Percentiles rank a stretch among this genome's conserved stretches.
Evolutionary conservation across 2,888 invertebrate species (phyloP).

Genomic region (Trachelus troglodyta): DNA sequence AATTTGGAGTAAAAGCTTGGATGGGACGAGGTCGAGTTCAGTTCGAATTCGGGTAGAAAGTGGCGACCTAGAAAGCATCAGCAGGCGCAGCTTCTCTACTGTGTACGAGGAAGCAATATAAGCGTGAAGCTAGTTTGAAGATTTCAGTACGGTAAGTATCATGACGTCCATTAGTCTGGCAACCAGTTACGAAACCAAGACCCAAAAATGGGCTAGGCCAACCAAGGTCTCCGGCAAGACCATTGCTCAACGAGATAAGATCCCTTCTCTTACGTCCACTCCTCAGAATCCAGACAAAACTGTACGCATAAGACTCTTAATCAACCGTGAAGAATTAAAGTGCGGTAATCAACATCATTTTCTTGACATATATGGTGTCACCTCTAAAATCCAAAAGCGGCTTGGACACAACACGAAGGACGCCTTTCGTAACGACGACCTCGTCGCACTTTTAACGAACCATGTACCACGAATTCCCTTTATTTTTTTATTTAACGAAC

Average conservation of each 20-base stretch:
- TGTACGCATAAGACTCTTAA: not conserved
- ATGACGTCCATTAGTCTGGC: not conserved
- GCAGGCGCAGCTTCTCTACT: not conserved
- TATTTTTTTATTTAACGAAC: not conserved
- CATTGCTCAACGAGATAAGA: not conserved
- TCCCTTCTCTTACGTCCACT: not conserved
- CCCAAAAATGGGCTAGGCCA: constrained; percentile 7
- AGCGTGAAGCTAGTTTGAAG: not conserved
- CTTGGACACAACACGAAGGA: not conserved
- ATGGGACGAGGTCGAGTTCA: not conserved
- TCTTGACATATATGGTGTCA: not conserved
- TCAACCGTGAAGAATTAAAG: not conserved
- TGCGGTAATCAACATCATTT: not conserved
- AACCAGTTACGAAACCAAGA: not conserved
- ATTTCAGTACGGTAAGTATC: not conserved
- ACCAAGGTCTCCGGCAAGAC: not conserved
- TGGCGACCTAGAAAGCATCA: not conserved
- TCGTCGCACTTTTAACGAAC: not conserved
- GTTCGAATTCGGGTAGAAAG: not conserved
- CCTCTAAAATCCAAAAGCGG: not conserved
- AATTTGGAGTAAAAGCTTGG: not conserved
- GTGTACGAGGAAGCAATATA: not conserved
- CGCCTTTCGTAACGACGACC: not conserved
- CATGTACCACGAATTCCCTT: not conserved
- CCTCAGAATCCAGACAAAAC: not conserved